Evolutionary conservation across 2,113 vertebrate species (phyloP).

Genomic region (Podarcis cretensis): DNA sequence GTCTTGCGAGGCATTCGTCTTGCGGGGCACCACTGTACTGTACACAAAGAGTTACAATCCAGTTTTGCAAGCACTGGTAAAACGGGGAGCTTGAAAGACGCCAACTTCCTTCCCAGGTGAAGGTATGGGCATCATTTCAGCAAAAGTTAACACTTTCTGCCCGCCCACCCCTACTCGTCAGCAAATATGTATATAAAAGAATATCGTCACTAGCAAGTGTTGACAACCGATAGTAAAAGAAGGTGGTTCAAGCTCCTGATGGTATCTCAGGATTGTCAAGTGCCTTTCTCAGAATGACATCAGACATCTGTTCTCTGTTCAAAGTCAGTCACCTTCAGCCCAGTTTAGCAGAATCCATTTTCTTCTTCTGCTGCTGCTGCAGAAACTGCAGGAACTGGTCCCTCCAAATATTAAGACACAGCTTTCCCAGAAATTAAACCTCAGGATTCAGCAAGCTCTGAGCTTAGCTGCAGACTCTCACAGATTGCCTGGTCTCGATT

Average conservation of each 20-base stretch:
- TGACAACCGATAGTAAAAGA: conserved; percentile 61
- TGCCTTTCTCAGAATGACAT: conserved; percentile 58
- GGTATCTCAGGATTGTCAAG: conserved; percentile 79
- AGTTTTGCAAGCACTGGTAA: conserved; percentile 73
- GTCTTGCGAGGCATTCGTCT: too few relatives aligned
- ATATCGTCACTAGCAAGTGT: conserved; percentile 51
- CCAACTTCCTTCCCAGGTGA: conserved; percentile 56
- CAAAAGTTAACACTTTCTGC: conserved; percentile 45
- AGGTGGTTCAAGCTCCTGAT: conserved; percentile 76
- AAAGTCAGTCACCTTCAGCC: conserved; percentile 24
- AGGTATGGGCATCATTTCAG: conserved; percentile 30
- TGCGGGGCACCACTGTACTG: too few relatives aligned
- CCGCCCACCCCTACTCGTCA: not conserved
- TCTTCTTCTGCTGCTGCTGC: not conserved
- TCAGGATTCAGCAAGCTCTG: conserved; percentile 57
- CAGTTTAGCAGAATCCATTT: conserved; percentile 25
- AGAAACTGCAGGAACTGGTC: conserved; percentile 53
- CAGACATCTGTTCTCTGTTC: conserved; percentile 37
- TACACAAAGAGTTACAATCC: conserved; percentile 86
- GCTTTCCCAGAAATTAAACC: conserved; percentile 27
- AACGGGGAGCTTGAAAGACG: conserved; percentile 48
- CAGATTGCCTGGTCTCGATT: conserved; percentile 42
- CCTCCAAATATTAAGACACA: conserved; percentile 46
- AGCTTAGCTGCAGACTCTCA: conserved; percentile 36
- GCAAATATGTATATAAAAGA: conserved; percentile 3